These are phyloP conservation scores for Pachliopta kotzebuea DNA, from an alignment of 2,888 invertebrate genomes.

Conservation along the genomic window DNA sequence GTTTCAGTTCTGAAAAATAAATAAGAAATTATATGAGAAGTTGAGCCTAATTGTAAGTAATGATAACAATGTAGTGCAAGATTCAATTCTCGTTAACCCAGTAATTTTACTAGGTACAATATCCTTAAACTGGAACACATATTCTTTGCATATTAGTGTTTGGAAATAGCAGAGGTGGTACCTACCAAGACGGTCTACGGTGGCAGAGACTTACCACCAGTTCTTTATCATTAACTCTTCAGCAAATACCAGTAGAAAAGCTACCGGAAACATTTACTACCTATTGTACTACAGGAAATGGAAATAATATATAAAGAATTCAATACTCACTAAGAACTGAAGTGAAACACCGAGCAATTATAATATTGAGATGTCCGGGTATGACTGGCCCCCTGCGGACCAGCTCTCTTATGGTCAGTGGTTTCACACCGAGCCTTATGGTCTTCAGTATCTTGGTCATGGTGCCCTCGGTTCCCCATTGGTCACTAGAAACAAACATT, in stretches of 20 bases:
- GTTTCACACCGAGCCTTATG: slow-evolving; percentile 34
- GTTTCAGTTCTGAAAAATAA: slow-evolving; percentile 58
- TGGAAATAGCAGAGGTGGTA: too few species aligned
- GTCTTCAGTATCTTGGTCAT: slow-evolving; percentile 55
- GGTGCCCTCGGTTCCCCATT: slow-evolving; percentile 67
- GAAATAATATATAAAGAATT: not conserved
- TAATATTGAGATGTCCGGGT: slow-evolving; percentile 42
- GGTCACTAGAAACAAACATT: slow-evolving; percentile 44
- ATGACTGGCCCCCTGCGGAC: slow-evolving; percentile 48
- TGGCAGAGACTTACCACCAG: too few species aligned
- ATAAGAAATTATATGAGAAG: not conserved
- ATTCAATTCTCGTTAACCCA: too few species aligned
- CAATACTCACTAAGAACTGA: slow-evolving; percentile 53
- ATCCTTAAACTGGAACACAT: too few species aligned
- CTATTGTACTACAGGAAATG: not conserved
- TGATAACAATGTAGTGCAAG: not conserved
- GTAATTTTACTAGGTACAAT: too few species aligned
- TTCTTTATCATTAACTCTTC: too few species aligned
- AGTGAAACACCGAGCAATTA: slow-evolving; percentile 59
- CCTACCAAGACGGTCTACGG: too few species aligned
- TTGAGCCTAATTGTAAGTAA: not conserved
- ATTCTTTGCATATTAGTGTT: too few species aligned
- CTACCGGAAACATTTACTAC: too few species aligned
- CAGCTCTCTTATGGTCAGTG: slow-evolving; percentile 45
- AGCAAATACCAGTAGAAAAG: too few species aligned